Base-by-base conservation (phyloP, 2,797 vertebrate genomes). In the Huso huso region DNA sequence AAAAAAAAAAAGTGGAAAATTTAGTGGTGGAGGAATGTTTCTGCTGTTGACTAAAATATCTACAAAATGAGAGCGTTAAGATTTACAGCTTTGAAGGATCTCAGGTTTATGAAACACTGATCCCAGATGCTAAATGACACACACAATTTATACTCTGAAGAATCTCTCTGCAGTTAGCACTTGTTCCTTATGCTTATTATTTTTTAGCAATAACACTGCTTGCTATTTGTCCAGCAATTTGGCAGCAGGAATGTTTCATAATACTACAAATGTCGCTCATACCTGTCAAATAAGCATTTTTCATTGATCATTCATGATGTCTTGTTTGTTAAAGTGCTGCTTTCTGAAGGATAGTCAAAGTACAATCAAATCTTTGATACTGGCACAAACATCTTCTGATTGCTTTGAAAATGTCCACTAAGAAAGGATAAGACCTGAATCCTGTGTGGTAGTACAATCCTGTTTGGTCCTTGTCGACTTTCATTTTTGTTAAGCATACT, bases 401-500 rank as follows among this genome's bases (percentile, higher is more conserved):
- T 62, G 48, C 13, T 62, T 48, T 62, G 3, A 61, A 12, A 62
- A 37, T 15, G 61, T 37, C 13, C 61, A 23, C 75, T 71, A 89
- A 88, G 85, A 88, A 90, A 89, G 87, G 87, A 89, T 90, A 88
- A 90, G 87, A 87, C 77, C 78, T 73, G 69, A 76, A 82, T 76
- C 84, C 76, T 79, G 66, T 6, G 72, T 81, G 80, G 77, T 72
- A 80, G 78, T 76, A 80, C 83, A 83, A 84, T 87, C 85, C 84
- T 86, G 83, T 87, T 78, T 76, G 79, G 83, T 84, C 82, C 78
- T 74, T 50, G 50, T 48, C 37, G 70, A 60, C 75, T 70, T 84
- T 86, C 86, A 80, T 83, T 82, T 80, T 79, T 85, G 77, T 37
- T 37, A 37, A 37, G 37, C 80, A 82, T 84, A 81, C 73, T 81